These are phyloP conservation scores for Microdon myrmicae DNA, from an alignment of 2,888 invertebrate genomes.

Conservation along the genomic window DNA sequence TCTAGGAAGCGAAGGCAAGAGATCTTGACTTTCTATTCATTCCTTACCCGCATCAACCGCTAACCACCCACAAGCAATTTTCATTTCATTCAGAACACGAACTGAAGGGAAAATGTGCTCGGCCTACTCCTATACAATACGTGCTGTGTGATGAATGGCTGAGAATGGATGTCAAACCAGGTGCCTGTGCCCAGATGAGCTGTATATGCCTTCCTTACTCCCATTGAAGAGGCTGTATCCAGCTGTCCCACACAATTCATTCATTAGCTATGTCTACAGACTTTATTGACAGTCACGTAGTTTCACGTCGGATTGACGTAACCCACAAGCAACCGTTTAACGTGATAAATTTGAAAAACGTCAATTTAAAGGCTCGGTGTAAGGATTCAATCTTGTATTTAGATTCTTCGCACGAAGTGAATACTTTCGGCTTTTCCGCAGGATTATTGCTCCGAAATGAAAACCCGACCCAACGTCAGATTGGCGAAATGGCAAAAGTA, in stretches of 20 bases:
- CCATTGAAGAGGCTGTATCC: conserved; percentile 5
- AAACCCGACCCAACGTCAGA: conserved; percentile 20
- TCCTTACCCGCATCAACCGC: conserved; percentile 9
- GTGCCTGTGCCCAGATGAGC: conserved; percentile 6
- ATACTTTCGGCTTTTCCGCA: conserved; percentile 29
- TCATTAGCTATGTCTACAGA: background rate
- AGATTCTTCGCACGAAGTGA: conserved; percentile 32
- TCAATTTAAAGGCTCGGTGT: too few species aligned
- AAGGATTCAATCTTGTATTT: too few species aligned
- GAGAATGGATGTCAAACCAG: too few species aligned
- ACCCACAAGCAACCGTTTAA: conserved; percentile 1
- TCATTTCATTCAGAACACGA: conserved; percentile 23
- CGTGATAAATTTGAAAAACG: too few species aligned
- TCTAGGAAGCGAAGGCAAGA: conserved; percentile 4
- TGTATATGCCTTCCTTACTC: conserved; percentile 1
- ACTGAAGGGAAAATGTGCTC: conserved; percentile 22
- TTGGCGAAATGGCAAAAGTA: conserved; percentile 9
- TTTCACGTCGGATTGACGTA: conserved; percentile 21
- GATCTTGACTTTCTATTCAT: conserved; percentile 22
- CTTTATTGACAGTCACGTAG: conserved; percentile 38
- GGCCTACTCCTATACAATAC: background rate
- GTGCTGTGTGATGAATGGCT: too few species aligned
- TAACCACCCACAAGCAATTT: conserved; percentile 20
- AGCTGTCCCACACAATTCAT: conserved; percentile 17
- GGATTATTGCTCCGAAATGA: conserved; percentile 24